Conservation (phyloP, 1,140 invertebrate genomes). For the Drosophila serrata region DNA sequence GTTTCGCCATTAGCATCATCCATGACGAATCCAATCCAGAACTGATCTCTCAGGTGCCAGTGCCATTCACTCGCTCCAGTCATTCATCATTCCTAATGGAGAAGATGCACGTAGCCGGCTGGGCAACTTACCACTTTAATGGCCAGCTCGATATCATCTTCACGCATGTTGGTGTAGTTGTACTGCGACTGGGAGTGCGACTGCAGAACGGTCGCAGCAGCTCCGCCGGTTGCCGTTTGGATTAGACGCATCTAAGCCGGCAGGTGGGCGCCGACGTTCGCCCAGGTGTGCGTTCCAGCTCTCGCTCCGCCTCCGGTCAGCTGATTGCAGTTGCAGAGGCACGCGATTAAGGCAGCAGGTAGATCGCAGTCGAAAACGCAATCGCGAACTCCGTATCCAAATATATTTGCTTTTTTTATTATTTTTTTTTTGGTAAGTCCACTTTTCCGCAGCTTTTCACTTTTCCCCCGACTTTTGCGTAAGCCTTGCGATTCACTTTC, state of each 20-base stretch:
- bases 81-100: conserved; percentile 39
- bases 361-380: neutral
- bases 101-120: conserved; percentile 11
- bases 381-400: neutral
- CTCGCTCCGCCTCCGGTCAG: conserved; percentile 16
- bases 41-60: conserved; percentile 17
- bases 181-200: conserved; percentile 72
- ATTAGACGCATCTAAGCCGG: conserved; percentile 73
- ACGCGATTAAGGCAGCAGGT: conserved; percentile 27
- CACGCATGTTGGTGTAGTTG: conserved; percentile 89
- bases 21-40: conserved; percentile 2
- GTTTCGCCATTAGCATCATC: conserved; percentile 30
- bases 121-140: conserved; percentile 89
- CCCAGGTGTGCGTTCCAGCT: conserved; percentile 40
- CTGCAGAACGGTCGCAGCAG: conserved; percentile 74
- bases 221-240: conserved; percentile 75
- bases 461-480: conserved; percentile 63
- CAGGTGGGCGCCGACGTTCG: conserved; percentile 47
- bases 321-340: conserved; percentile 15
- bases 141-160: conserved; percentile 96
- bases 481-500: conserved; percentile 70
- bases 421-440: conserved; percentile 27
- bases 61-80: conserved; percentile 19
- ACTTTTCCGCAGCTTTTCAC: conserved; percentile 61
- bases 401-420: conserved; percentile 23